phyloP scores from a whole-genome alignment of 2,113 vertebrate genomes.

The Indicator indicator region DNA sequence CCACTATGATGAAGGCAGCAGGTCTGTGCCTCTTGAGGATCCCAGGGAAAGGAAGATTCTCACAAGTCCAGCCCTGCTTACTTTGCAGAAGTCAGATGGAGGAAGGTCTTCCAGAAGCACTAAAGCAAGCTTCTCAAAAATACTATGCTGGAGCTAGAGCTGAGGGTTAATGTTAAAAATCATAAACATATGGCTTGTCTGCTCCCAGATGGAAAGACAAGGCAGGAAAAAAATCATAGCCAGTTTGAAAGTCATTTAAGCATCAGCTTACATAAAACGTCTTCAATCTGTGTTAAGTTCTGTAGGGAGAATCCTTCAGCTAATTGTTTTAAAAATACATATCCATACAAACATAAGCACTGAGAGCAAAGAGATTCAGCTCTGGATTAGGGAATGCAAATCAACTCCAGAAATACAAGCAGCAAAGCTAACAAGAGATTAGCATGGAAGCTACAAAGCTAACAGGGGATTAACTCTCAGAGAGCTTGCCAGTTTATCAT shows the following conservation, averaged over 20 bases:
- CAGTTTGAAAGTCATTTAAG: conserved; percentile 22
- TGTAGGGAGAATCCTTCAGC: neutral
- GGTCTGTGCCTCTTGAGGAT: neutral
- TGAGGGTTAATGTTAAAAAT: neutral
- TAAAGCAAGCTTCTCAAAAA: neutral
- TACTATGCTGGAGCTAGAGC: neutral
- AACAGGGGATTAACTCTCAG: conserved; percentile 64
- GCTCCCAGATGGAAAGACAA: neutral
- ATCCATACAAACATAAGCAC: conserved; percentile 17
- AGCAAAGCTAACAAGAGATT: conserved; percentile 60
- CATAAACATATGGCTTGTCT: neutral
- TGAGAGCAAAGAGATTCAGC: conserved; percentile 37
- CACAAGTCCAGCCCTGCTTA: neutral
- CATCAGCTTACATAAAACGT: neutral
- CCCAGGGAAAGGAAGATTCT: neutral
- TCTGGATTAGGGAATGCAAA: conserved; percentile 67
- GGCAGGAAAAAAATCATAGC: neutral
- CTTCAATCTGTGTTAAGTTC: conserved; percentile 2
- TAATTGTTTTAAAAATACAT: conserved; percentile 45
- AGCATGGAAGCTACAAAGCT: conserved; percentile 35
- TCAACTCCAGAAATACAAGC: conserved; percentile 29
- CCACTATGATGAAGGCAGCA: neutral
- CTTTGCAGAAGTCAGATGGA: neutral
- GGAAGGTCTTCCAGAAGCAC: neutral
- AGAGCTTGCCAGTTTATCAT: conserved; percentile 35